Percentiles rank a stretch among this genome's conserved stretches.
Conservation (phyloP, 2,797 vertebrate genomes). For the Mallotus villosus region DNA sequence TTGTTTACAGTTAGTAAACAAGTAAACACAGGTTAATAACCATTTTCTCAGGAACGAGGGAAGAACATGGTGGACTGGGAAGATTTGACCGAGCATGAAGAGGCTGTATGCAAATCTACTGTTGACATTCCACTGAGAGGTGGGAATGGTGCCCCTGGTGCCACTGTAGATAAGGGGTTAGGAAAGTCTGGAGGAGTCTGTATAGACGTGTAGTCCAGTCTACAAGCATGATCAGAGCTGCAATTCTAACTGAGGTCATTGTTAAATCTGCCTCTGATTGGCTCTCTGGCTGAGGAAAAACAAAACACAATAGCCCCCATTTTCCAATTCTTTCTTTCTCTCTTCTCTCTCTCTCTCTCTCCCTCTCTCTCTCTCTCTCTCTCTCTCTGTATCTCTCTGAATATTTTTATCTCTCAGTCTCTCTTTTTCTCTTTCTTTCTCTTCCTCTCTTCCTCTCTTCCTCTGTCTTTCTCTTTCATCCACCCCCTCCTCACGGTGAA, state of each 20-base stretch:
- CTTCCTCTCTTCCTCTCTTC: neutral
- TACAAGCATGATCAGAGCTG: neutral
- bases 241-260: too few species aligned
- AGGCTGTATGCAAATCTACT: slow-evolving; percentile 31
- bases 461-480: slow-evolving; percentile 7
- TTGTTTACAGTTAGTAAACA: neutral
- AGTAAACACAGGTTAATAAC: neutral
- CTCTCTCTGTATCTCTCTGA: neutral
- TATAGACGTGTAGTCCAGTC: neutral
- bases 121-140: slow-evolving; percentile 40
- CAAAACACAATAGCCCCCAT: neutral
- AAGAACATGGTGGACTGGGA: slow-evolving; percentile 23
- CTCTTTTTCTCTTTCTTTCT: neutral
- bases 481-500: slow-evolving; percentile 1
- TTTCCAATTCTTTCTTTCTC: neutral
- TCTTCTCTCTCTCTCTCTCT: neutral
- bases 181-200: too few species aligned
- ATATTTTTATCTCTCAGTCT: neutral
- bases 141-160: neutral
- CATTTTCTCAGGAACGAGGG: too few species aligned
- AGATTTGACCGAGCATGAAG: slow-evolving; percentile 43
- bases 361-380: neutral
- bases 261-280: neutral
- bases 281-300: too few species aligned
- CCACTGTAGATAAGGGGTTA: neutral